Evolutionary conservation across 2,797 vertebrate species (phyloP), one percentile per base, ranked within the genome.

Genomic region (Microctenopoma stevenorrisi): DNA sequence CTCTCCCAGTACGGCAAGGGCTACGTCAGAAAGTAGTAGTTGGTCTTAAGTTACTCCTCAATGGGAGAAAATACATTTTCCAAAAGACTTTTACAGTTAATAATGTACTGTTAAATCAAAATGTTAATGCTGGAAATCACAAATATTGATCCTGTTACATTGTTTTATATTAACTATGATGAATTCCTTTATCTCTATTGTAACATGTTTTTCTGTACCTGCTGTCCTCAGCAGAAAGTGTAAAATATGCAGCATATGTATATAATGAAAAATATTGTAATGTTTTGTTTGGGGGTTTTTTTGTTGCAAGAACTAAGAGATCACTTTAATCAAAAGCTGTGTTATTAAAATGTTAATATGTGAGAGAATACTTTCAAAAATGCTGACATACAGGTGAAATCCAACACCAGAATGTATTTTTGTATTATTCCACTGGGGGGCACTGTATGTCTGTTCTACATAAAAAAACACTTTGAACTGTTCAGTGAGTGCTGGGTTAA

Each of bases 241-340:
- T 80, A 76, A 76, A 70, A 79, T 78, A 82, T 83, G 46, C 53
- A 63, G 11, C 30, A 13, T 42, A 44, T 87, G 72, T 88, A 78
- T 37, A 88, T 77, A 76, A 87, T n/a, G 54, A 81, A 35, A 81
- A 53, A 72, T 82, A 69, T 63, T 81, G 43, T 84, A 38, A 62
- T 74, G 14, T 22, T 22, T 22, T 22, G 22, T 22, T 22, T 22
- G 22, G 22, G 22, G 18, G 18, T 18, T 18, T 72, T 85, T 81
- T 40, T 40, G 15, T 84, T 81, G 40, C 44, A 81, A 81, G n/a
- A 61, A 52, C 11, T 72, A 33, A 68, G 74, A 52, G 46, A 37
- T 55, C 10, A 30, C 71, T 64, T 22, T 28, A 15, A 70, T 63
- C 37, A 54, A 16, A 54, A 26, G 15, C 5, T 8, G 47, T 50